Evolutionary conservation across 2,888 invertebrate species (phyloP).

Genomic region (Acanthosoma haemorrhoidale): DNA sequence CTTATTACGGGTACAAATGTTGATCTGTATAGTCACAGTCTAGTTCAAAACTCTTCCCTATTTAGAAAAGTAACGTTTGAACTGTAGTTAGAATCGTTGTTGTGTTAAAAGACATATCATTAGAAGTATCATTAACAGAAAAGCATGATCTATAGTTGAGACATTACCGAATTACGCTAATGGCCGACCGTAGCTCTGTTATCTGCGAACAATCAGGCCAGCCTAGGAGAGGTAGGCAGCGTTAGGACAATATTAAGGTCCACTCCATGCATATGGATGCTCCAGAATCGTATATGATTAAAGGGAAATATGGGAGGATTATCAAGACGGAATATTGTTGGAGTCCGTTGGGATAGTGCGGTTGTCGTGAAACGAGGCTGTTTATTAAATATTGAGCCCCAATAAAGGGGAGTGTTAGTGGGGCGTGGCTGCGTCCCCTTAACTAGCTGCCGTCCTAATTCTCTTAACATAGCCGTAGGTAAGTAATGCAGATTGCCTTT

Average conservation of each 20-base stretch:
- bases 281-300: neutral
- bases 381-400: neutral
- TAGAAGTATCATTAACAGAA: too few relatives aligned
- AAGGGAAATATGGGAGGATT: neutral
- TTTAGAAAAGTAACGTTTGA: too few relatives aligned
- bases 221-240: neutral
- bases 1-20: too few relatives aligned
- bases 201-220: neutral
- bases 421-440: neutral
- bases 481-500: neutral
- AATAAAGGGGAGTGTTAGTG: neutral
- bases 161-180: too few relatives aligned
- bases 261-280: slow-evolving; percentile 1
- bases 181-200: neutral
- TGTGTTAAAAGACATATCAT: too few relatives aligned
- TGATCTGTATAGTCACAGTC: too few relatives aligned
- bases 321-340: neutral
- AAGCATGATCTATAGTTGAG: too few relatives aligned
- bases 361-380: neutral
- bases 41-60: too few relatives aligned
- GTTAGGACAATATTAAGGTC: neutral
- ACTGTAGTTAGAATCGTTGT: too few relatives aligned
- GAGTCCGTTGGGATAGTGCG: neutral
- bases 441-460: neutral
- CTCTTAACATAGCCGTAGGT: neutral